Conservation (phyloP, 2,888 invertebrate genomes). For the Lapara coniferarum region DNA sequence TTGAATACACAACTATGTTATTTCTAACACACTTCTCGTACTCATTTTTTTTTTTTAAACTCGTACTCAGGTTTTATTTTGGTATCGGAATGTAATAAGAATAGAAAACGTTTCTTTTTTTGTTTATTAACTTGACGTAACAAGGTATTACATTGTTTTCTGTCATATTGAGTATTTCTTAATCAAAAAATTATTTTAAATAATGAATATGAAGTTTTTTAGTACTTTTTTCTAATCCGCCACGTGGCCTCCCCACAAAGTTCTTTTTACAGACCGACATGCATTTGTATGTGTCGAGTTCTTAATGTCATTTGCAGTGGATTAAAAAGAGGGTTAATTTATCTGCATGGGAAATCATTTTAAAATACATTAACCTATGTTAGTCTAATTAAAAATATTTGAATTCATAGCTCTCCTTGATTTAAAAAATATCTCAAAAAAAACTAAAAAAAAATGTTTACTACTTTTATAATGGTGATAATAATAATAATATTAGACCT, state of each 20-base stretch:
- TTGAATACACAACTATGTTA: neutral
- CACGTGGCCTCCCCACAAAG: neutral
- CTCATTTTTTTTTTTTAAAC: too few relatives aligned
- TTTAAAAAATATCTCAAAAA: too few relatives aligned
- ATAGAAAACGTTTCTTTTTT: too few relatives aligned
- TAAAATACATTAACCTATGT: slow-evolving; percentile 3
- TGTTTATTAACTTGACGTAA: too few relatives aligned
- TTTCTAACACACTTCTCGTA: neutral
- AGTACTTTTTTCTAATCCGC: neutral
- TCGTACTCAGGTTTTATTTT: too few relatives aligned
- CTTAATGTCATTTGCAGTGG: slow-evolving; percentile 16
- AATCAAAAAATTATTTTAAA: neutral
- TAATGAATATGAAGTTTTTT: neutral
- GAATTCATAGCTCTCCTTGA: neutral
- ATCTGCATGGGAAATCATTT: slow-evolving; percentile 22
- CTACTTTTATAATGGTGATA: too few relatives aligned
- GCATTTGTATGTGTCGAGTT: neutral
- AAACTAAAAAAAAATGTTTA: too few relatives aligned
- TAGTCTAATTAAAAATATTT: slow-evolving; percentile 3
- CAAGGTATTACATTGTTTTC: too few relatives aligned
- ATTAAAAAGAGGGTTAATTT: slow-evolving; percentile 15
- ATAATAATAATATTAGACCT: too few relatives aligned
- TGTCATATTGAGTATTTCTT: neutral
- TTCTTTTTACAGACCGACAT: slow-evolving; percentile 2
- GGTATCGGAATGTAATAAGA: too few relatives aligned